These are phyloP conservation scores for Parnassius apollo DNA, from an alignment of 2,888 invertebrate species.

Conservation along the genomic window DNA sequence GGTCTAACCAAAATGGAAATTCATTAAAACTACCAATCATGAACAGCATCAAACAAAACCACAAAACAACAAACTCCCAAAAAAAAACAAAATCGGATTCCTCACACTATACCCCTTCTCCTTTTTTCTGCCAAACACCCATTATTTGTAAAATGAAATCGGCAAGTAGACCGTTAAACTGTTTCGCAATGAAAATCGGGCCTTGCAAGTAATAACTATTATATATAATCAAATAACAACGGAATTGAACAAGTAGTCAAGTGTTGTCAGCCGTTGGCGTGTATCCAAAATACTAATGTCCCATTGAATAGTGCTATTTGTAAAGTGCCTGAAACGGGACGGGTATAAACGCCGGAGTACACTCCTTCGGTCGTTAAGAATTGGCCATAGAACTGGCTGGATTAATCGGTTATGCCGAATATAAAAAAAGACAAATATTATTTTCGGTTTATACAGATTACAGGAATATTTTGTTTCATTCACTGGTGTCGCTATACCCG, in stretches of 20 bases:
- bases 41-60: too few relatives aligned
- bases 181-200: conserved; percentile 14
- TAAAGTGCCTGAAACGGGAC: conserved; percentile 52
- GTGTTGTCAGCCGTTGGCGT: conserved; percentile 56
- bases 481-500: too few relatives aligned
- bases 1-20: too few relatives aligned
- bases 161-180: conserved; percentile 21
- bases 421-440: background rate
- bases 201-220: conserved; percentile 18
- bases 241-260: conserved; percentile 51
- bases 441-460: too few relatives aligned
- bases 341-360: conserved; percentile 46
- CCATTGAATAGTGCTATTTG: conserved; percentile 78
- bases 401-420: background rate
- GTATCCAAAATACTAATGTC: conserved; percentile 74
- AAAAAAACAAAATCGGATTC: too few relatives aligned
- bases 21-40: too few relatives aligned
- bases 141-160: conserved; percentile 16
- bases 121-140: too few relatives aligned
- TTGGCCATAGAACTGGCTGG: conserved; percentile 46
- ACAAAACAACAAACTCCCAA: too few relatives aligned
- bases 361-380: conserved; percentile 60
- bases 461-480: too few relatives aligned
- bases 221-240: conserved; percentile 29
- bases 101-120: too few relatives aligned